phyloP scores from a whole-genome alignment of 2,888 invertebrate genomes.

The Acrobasis repandana region DNA sequence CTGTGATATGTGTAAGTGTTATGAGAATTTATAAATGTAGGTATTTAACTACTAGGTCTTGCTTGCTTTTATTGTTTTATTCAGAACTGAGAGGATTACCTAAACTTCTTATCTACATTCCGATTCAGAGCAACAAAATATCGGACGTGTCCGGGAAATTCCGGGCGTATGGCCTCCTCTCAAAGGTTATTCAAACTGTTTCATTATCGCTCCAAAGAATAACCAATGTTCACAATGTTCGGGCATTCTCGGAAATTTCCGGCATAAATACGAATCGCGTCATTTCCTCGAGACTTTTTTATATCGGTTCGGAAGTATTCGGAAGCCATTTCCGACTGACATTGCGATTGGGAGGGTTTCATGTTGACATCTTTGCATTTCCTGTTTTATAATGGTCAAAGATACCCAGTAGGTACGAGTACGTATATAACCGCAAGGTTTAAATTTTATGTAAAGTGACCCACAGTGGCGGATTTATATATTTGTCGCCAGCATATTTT shows the following conservation, averaged over 20 bases:
- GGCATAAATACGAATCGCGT: conserved; percentile 8
- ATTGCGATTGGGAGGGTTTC: background rate
- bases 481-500: too few species aligned
- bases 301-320: too few species aligned
- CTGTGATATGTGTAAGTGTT: too few species aligned
- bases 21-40: too few species aligned
- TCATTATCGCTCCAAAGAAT: conserved; percentile 15
- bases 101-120: too few species aligned
- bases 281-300: conserved; percentile 9
- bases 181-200: background rate
- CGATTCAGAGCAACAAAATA: background rate
- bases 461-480: too few species aligned
- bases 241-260: conserved; percentile 17
- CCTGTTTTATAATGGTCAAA: background rate
- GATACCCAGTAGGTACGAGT: too few species aligned
- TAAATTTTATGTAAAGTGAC: too few species aligned
- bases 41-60: too few species aligned
- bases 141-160: background rate
- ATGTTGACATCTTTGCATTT: background rate
- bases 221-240: background rate
- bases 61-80: too few species aligned
- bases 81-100: too few species aligned
- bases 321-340: background rate
- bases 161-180: background rate
- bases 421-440: too few species aligned